Base-by-base conservation (phyloP, 2,888 invertebrate species). In the Drosophila histrio region DNA sequence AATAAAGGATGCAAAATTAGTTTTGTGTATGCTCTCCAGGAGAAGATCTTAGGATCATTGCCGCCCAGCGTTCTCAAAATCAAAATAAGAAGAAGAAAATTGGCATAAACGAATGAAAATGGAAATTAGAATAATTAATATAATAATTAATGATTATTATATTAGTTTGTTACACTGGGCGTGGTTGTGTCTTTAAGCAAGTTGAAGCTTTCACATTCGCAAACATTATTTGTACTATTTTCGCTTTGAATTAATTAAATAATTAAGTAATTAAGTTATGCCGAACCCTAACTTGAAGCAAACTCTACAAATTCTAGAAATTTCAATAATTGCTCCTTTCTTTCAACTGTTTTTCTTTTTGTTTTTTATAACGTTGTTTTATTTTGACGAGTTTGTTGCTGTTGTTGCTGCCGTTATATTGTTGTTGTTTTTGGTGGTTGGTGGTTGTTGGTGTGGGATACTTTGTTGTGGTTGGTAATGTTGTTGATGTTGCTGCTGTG, bases 51-150 rank as follows among this genome's bases (percentile, higher is more conserved):
- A 88, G 38, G 26, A 38, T 89, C 87, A 84, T 85, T 90, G 90
- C 91, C 90, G 91, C 91, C 91, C 91, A 90, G 90, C 90, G 87
- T 85, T 86, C 77, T 68, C 9, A 82, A 87, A 89, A 56, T n/a
- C n/a, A n/a, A n/a, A n/a, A n/a, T n/a, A n/a, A n/a, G n/a, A n/a
- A n/a, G n/a, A 59, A 17, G 24, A 54, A 56, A 44, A 58, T 43
- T 28, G 19, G 3, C 30, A 47, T 13, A 34, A 34, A 32, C 30
- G 11, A 41, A 53, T 41, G 19, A 21, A 39, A n/a, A 28, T 21
- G 2, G 1, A 30, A 39, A 21, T 30, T 21, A 38, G 13, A 30
- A 28, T 30, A 52, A 13, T 11, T 38, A 19, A 22, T 30, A 39
- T 22, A 7, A 41, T 39, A 39, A 19, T 15, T 19, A 26, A 34